phyloP scores from a whole-genome alignment of 1,140 invertebrate genomes.

The Neodiprion lecontei region DNA sequence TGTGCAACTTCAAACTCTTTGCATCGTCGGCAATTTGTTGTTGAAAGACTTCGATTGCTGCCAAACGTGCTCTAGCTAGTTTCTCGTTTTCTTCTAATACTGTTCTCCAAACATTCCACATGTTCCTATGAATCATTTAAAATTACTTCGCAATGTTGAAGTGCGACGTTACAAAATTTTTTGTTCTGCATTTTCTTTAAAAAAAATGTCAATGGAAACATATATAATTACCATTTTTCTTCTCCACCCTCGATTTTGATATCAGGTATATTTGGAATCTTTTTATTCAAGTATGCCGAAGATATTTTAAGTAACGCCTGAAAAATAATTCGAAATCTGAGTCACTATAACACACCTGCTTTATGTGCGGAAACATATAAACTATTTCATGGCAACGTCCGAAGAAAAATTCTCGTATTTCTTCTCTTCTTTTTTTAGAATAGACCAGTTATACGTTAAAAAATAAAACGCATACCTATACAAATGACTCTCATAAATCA shows the following conservation, averaged over 20 bases:
- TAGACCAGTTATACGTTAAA: slow-evolving; percentile 15
- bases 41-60: slow-evolving; percentile 92
- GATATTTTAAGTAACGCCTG: slow-evolving; percentile 89
- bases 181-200: slow-evolving; percentile 9
- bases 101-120: slow-evolving; percentile 95
- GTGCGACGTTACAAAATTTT: slow-evolving; percentile 4
- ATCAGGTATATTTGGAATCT: slow-evolving; percentile 89
- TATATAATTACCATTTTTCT: slow-evolving; percentile 79
- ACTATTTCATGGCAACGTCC: not conserved
- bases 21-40: slow-evolving; percentile 93
- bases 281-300: slow-evolving; percentile 89
- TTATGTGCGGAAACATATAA: slow-evolving; percentile 15
- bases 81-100: slow-evolving; percentile 96
- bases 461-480: not conserved
- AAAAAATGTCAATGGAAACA: slow-evolving; percentile 1
- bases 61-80: slow-evolving; percentile 85
- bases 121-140: slow-evolving; percentile 75
- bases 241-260: slow-evolving; percentile 87
- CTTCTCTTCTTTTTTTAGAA: not conserved
- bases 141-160: not conserved
- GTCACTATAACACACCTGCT: slow-evolving; percentile 22
- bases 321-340: slow-evolving; percentile 42
- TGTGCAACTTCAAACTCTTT: slow-evolving; percentile 83
- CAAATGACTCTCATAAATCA: too few relatives aligned
- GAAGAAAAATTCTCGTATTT: slow-evolving; percentile 5